Evolutionary conservation across 2,888 invertebrate species (phyloP).

Genomic region (Physocephala rufipes): DNA sequence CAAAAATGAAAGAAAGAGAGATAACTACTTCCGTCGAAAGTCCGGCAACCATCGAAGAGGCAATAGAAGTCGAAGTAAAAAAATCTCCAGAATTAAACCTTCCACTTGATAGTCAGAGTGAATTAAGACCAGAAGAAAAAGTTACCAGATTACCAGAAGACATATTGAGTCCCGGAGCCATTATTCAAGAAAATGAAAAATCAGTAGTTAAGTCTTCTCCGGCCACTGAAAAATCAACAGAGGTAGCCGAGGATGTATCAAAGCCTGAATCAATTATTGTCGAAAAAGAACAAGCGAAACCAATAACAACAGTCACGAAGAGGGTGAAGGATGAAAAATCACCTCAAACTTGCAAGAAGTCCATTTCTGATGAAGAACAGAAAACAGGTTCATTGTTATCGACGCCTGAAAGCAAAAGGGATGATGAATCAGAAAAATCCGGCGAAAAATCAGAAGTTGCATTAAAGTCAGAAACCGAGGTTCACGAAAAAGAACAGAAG

Average conservation of each 20-base stretch:
- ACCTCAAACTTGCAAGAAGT: neutral
- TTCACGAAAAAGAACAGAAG: constrained; percentile 21
- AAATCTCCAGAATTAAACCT: constrained; percentile 46
- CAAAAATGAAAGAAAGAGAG: constrained; percentile 55
- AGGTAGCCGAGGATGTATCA: too few species aligned
- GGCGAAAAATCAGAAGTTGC: constrained; percentile 44
- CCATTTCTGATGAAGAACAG: neutral
- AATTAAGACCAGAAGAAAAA: constrained; percentile 20
- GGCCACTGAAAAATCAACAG: constrained; percentile 17
- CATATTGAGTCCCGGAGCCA: constrained; percentile 44
- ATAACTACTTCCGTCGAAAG: constrained; percentile 61
- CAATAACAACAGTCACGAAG: constrained; percentile 39
- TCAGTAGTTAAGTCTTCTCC: too few species aligned
- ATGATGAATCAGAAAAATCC: constrained; percentile 34
- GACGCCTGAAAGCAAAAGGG: constrained; percentile 33
- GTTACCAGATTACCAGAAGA: constrained; percentile 41
- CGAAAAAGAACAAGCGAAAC: constrained; percentile 32
- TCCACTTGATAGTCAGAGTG: constrained; percentile 19
- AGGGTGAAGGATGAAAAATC: constrained; percentile 38
- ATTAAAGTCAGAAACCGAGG: constrained; percentile 53
- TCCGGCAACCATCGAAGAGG: constrained; percentile 64
- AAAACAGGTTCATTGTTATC: constrained; percentile 30
- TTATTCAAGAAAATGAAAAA: constrained; percentile 41
- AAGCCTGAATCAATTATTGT: constrained; percentile 5
- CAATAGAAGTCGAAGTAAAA: constrained; percentile 60